Conservation (phyloP, 1,140 invertebrate genomes). For the Dendrolimus kikuchii region DNA sequence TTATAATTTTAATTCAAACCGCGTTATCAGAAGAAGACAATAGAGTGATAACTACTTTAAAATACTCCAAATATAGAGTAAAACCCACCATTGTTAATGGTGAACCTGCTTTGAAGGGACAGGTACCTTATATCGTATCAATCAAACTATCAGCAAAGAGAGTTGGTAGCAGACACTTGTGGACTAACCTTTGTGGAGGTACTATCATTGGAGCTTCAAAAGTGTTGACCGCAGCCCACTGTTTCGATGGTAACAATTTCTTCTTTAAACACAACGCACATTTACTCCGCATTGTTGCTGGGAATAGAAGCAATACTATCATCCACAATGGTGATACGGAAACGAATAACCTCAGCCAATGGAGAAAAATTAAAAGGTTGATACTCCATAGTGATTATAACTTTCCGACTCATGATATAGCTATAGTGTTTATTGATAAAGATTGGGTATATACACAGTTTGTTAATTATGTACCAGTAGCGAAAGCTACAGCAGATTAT, state of each 20-base stretch:
- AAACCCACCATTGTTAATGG: constrained; percentile 19
- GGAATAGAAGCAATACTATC: constrained; percentile 25
- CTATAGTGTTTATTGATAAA: constrained; percentile 24
- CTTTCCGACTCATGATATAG: constrained; percentile 44
- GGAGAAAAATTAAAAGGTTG: constrained; percentile 27
- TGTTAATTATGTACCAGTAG: constrained; percentile 26
- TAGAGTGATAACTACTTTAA: constrained; percentile 21
- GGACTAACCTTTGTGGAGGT: constrained; percentile 42
- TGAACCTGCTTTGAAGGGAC: constrained; percentile 1
- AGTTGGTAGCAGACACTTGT: constrained; percentile 16
- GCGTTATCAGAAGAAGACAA: constrained; percentile 4
- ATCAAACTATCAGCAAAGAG: constrained; percentile 23
- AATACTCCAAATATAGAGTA: constrained; percentile 19
- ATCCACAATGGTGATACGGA: constrained; percentile 24
- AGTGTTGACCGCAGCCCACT: constrained; percentile 44
- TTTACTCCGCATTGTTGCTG: constrained; percentile 32
- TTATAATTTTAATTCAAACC: constrained; percentile 3
- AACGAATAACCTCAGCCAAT: constrained; percentile 27
- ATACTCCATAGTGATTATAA: constrained; percentile 30
- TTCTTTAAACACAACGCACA: constrained; percentile 22
- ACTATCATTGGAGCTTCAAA: constrained; percentile 33
- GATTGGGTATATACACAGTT: constrained; percentile 25
- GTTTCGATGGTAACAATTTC: constrained; percentile 41
- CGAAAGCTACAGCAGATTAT: constrained; percentile 27
- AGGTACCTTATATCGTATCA: constrained; percentile 24